Evolutionary conservation across 2,888 invertebrate species (phyloP).

Genomic region (Prosapia bicincta): DNA sequence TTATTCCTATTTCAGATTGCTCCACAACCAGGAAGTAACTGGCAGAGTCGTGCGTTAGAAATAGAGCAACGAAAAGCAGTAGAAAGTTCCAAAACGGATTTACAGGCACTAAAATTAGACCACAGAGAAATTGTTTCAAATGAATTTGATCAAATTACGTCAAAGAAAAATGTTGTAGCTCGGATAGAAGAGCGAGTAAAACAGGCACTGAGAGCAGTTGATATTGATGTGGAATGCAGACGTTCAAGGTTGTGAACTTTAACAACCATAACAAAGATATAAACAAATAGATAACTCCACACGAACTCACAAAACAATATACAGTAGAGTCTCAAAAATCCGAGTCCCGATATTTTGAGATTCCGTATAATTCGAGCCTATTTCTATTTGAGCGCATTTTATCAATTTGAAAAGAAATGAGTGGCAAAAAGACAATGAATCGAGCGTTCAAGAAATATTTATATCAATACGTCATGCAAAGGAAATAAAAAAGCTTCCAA

Average conservation of each 20-base stretch:
- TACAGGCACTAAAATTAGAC: not conserved
- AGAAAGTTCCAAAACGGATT: not conserved
- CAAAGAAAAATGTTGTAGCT: not conserved
- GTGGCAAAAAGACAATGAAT: no score
- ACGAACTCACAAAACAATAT: no score
- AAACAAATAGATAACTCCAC: no score
- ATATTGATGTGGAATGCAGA: not conserved
- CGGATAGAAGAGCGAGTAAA: not conserved
- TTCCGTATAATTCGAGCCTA: no score
- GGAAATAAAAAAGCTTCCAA: no score
- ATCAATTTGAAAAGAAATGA: no score
- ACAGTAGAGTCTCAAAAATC: no score
- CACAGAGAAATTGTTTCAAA: not conserved
- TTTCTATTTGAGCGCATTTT: no score
- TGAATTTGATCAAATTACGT: not conserved
- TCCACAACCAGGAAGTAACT: constrained; percentile 11
- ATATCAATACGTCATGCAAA: no score
- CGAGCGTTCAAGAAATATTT: no score
- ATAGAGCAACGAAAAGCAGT: constrained; percentile 10
- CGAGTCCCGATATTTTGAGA: no score
- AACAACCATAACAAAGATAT: no score
- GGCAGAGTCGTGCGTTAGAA: not conserved
- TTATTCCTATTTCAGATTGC: constrained; percentile 5
- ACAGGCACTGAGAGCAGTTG: not conserved
- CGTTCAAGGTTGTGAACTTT: not conserved